Base-by-base conservation (phyloP, 2,797 vertebrate species). In the Coregonus ussuriensis region DNA sequence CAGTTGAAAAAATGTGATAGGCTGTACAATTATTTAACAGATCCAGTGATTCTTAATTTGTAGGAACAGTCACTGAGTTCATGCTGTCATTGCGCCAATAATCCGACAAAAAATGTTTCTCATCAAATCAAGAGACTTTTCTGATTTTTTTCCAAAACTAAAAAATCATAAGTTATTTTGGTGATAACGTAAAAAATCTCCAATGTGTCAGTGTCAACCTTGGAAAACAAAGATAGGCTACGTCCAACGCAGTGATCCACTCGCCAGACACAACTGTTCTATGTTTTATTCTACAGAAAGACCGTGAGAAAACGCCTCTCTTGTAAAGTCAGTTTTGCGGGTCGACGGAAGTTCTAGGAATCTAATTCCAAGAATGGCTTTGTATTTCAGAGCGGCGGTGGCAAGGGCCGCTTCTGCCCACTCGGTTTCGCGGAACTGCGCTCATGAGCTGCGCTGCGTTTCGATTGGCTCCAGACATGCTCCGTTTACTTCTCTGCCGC, bases 281-380 rank as follows among this genome's bases (percentile, higher is more conserved):
- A 51, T 47, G 31, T 66, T 77, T 47, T 37, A 33, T 47, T 47
- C 66, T 82, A 86, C 68, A 70, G 79, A 75, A 29, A 67, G 15
- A 76, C 79, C 47, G 70, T 15, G 41, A 87, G 79, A 85, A 82
- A 86, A 85, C 88, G 88, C 65, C 72, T 77, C 63, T 54, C 31
- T 35, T 78, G 76, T 82, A 81, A 33, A 84, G 76, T 87, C 83
- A 86, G 52, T 76, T 79, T 37, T 74, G 63, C 62, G 41, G 74
- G 72, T 78, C 78, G 67, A 78, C 82, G 15, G 74, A 79, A 77
- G 9, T 94, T 94, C 91, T 84, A 33, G 84, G 89, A 94, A 93
- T 86, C 82, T 14, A 79, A 72, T 93, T 94, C 92, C 86, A 77
- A 84, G 92, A 93, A 94, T 86, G 75, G 88, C 82, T 89, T 88